Evolutionary conservation across 2,797 vertebrate species (phyloP).

Genomic region (Spea hammondii): DNA sequence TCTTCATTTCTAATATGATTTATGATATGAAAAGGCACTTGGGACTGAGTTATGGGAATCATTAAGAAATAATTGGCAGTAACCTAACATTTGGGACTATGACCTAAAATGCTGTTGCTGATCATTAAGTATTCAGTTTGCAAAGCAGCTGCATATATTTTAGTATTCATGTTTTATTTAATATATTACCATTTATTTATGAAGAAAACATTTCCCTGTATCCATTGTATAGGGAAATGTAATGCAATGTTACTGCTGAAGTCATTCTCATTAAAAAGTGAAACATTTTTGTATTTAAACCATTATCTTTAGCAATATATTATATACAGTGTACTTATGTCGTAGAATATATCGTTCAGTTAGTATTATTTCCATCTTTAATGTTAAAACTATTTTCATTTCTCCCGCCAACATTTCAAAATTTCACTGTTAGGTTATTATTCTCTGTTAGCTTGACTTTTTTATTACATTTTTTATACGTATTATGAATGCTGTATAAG

Average conservation of each 20-base stretch:
- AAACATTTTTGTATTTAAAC: background rate
- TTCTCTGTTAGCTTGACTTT: too few species aligned
- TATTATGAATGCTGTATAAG: too few species aligned
- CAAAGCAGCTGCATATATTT: background rate
- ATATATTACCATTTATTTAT: constrained; percentile 23
- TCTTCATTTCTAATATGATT: constrained; percentile 2
- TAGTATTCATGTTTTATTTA: constrained; percentile 12
- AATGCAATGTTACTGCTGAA: background rate
- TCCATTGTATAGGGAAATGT: background rate
- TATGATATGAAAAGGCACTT: background rate
- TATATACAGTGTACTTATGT: too few species aligned
- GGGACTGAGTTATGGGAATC: constrained; percentile 7
- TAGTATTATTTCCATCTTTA: too few species aligned
- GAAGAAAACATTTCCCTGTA: background rate
- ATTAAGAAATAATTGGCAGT: constrained; percentile 19
- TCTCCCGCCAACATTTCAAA: too few species aligned
- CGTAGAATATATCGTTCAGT: too few species aligned
- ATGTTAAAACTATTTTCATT: too few species aligned
- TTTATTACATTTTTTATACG: too few species aligned
- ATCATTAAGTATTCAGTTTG: constrained; percentile 4
- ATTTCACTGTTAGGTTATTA: too few species aligned
- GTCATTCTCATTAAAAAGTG: background rate
- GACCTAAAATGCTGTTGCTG: constrained; percentile 10
- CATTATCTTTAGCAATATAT: too few species aligned
- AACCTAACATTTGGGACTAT: constrained; percentile 18